Evolutionary conservation across 1,140 invertebrate genomes (phyloP).

Genomic region (Drosophila tropicalis): DNA sequence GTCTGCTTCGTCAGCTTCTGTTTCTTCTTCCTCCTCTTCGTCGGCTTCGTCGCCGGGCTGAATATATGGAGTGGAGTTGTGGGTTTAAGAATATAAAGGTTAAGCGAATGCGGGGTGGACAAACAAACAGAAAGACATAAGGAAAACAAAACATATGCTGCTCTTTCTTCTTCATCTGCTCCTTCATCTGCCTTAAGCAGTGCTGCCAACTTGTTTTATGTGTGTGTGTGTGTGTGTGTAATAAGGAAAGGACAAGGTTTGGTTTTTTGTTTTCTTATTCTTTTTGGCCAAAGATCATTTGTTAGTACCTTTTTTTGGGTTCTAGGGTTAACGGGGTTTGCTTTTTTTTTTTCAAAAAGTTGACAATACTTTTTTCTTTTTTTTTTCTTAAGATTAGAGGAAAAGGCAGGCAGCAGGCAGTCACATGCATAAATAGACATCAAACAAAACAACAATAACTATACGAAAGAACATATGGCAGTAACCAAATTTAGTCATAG

Average conservation of each 20-base stretch:
- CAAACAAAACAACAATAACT: slow-evolving; percentile 43
- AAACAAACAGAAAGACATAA: slow-evolving; percentile 17
- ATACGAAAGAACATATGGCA: slow-evolving; percentile 21
- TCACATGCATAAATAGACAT: slow-evolving; percentile 36
- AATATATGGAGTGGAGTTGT: slow-evolving; percentile 22
- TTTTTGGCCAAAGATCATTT: slow-evolving; percentile 19
- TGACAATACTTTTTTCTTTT: slow-evolving; percentile 57
- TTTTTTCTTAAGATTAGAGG: not conserved
- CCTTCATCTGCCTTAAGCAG: slow-evolving; percentile 22
- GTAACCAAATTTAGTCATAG: slow-evolving; percentile 39
- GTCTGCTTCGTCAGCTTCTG: slow-evolving; percentile 53
- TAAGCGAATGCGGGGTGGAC: slow-evolving; percentile 37
- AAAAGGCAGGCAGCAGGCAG: slow-evolving; percentile 26
- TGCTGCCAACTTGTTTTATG: slow-evolving; percentile 51
- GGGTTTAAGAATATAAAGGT: slow-evolving; percentile 33
- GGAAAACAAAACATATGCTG: slow-evolving; percentile 38
- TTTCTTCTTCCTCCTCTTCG: slow-evolving; percentile 68
- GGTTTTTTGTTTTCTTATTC: slow-evolving; percentile 6
- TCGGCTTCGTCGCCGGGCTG: slow-evolving; percentile 74
- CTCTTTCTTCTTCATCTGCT: no score
- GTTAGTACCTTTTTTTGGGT: slow-evolving; percentile 19
- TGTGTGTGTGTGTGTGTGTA: not conserved
- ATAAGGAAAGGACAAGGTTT: not conserved
- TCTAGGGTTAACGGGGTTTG: slow-evolving; percentile 7
- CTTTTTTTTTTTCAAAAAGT: slow-evolving; percentile 41